Base-by-base conservation (phyloP, 1,140 invertebrate genomes). In the Sinonovacula constricta region DNA sequence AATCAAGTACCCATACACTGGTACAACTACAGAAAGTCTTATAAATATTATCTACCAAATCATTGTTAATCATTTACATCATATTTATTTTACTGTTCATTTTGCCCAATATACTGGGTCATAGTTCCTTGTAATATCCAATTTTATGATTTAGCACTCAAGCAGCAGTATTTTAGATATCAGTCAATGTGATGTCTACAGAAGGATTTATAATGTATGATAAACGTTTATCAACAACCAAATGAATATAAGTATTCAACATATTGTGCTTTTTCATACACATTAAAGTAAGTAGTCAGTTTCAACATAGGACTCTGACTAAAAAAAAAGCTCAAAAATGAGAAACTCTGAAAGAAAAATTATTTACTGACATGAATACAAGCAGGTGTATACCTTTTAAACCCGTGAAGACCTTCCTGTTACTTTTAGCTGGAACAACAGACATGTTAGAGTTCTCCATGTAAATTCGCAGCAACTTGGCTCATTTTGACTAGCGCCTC, bases 371-470 rank as follows among this genome's bases (percentile, higher is more conserved):
- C 39, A 45, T 10, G 18, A 45, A 10, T 45, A 10, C 18, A 45
- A 45, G 18, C 7, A 10, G 39, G 7, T 45, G 39, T 45, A 10
- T 18, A 45, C 66, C 66, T 51, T 49, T 49, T 51, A 28, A 3
- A 22, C 24, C 24, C 14, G 45, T 51, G 30, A 68, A 57, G 28
- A 69, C 56, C 30, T 78, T 78, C 24, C 65, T 62, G 22, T 78
- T 51, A 18, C 26, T 62, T 26, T 54, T 69, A n/a, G 66, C 65
- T 7, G 66, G 1, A 24, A 78, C 45, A 60, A 62, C 30, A 10
- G 7, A 10, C 39, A 18, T 45, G 39, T 45, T 45, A 10, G 7
- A 45, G 7, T 10, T 45, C 18, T 45, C 7, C 39, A 7, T 10
- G 39, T 18, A 7, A 18, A 18, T 45, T 45, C 18, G 39, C 39